Base-by-base conservation (phyloP, 1,140 invertebrate genomes). In the Trachelipus rathkii region DNA sequence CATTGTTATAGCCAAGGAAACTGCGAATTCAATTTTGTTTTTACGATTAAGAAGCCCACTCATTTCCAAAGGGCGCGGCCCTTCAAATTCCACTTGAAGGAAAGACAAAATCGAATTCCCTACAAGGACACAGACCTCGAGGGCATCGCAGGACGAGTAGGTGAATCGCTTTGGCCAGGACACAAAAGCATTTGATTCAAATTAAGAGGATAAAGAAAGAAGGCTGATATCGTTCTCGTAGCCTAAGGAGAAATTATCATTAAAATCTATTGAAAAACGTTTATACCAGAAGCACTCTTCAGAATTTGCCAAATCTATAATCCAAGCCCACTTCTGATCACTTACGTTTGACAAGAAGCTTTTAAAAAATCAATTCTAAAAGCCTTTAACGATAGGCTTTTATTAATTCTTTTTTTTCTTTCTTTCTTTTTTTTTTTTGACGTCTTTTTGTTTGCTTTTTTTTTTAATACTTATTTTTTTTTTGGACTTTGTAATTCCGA, bases 241-340 rank as follows among this genome's bases (percentile, higher is more conserved):
- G 50, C 50, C 50, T 60, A 2, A 60, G 50, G 50, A 60, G 19
- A 60, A n/a, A 13, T 15, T 15, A 19, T 60, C 50, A 60, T 60
- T 60, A 60, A 19, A 60, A 60, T 15, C 50, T 19, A 60, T 60
- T 60, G 50, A 60, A 60, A 19, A 60, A 60, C 50, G 19, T 60
- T 60, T 60, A 13, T 60, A 13, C 19, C 50, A 60, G 50, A 60
- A 60, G 50, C 50, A 60, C 11, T 33, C 33, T 60, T 60, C 50
- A 60, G 50, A 60, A 60, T 60, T 60, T 19, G 50, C 50, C 50
- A 60, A 60, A 15, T 60, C 50, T 19, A 60, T 60, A 60, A 60
- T 60, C 50, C 50, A 60, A 19, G 19, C 19, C 50, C 19, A 60
- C 19, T 60, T 60, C 50, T 19, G 50, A 8, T 60, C 50, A 60